Percentiles rank a stretch among this genome's conserved stretches.
Evolutionary conservation across 2,888 invertebrate species (phyloP).

Genomic region (Ctenicera cuprea): DNA sequence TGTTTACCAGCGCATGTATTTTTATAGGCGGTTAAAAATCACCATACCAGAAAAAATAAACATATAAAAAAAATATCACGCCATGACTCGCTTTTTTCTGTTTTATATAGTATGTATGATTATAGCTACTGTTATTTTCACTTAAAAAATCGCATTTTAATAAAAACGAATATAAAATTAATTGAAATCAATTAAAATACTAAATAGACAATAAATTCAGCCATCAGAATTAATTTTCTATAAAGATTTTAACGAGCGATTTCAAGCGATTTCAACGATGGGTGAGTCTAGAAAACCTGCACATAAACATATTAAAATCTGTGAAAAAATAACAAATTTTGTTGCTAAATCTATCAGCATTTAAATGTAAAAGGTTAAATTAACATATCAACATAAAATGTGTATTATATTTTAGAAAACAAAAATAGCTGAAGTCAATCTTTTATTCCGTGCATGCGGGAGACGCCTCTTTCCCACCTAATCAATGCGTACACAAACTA

Average conservation of each 20-base stretch:
- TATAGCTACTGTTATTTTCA: background rate
- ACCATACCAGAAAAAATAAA: background rate
- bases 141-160: background rate
- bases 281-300: background rate
- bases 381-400: background rate
- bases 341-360: background rate
- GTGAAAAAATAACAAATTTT: background rate
- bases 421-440: constrained; percentile 23
- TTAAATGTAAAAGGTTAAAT: background rate
- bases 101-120: too few relatives aligned
- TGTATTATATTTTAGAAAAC: background rate
- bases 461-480: constrained; percentile 29
- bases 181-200: background rate
- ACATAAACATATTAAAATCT: too few relatives aligned
- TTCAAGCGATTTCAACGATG: constrained; percentile 4
- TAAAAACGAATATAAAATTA: background rate
- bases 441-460: constrained; percentile 14
- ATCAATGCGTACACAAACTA: constrained; percentile 32
- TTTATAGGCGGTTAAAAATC: background rate
- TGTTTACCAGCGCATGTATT: background rate
- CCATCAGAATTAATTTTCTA: too few relatives aligned
- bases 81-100: too few relatives aligned
- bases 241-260: background rate
- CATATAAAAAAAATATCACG: too few relatives aligned
- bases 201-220: background rate